Evolutionary conservation across 2,888 invertebrate genomes (phyloP).

Genomic region (Lymantria dispar): DNA sequence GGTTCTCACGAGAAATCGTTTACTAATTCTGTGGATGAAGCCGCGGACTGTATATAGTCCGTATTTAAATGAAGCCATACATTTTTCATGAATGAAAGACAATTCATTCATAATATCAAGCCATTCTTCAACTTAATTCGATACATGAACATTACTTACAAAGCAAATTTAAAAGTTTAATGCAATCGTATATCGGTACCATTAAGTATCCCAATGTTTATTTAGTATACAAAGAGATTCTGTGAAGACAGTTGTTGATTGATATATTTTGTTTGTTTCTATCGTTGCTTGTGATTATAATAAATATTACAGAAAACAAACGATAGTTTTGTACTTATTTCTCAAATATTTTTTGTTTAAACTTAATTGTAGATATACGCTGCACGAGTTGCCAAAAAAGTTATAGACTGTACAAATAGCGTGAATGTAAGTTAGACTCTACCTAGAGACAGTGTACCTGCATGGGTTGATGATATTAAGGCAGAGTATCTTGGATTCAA

Average conservation of each 20-base stretch:
- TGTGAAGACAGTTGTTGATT: slow-evolving; percentile 42
- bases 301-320: too few species aligned
- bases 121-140: slow-evolving; percentile 42
- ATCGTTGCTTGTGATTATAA: too few species aligned
- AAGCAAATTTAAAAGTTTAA: slow-evolving; percentile 52
- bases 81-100: slow-evolving; percentile 33
- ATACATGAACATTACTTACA: slow-evolving; percentile 36
- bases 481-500: too few species aligned
- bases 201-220: slow-evolving; percentile 55
- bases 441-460: too few species aligned
- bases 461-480: too few species aligned
- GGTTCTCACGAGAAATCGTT: not conserved
- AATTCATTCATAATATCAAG: slow-evolving; percentile 47
- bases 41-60: not conserved
- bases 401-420: too few species aligned
- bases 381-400: too few species aligned
- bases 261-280: slow-evolving; percentile 47
- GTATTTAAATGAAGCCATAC: slow-evolving; percentile 13
- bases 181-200: slow-evolving; percentile 25
- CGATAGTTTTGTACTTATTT: too few species aligned
- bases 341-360: too few species aligned
- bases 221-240: slow-evolving; percentile 44
- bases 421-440: too few species aligned
- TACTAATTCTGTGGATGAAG: not conserved
- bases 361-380: too few species aligned